Evolutionary conservation across 1,140 invertebrate species (phyloP), one percentile per base, ranked within the genome.

Genomic region (Brachionus koreanus): DNA sequence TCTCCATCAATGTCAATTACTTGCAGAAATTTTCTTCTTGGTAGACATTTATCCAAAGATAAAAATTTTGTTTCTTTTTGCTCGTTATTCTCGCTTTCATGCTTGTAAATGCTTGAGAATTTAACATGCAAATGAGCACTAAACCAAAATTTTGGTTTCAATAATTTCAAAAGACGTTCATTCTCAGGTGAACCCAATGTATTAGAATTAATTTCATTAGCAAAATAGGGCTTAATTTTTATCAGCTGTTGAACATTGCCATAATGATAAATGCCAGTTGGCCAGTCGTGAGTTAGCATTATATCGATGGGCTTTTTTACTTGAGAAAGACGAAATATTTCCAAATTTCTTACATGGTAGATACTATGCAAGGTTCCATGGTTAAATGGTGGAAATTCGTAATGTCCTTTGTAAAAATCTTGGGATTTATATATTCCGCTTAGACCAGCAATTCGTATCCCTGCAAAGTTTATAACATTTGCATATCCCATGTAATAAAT

Each of bases 401-500:
- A 93, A 86, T 94, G 93, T 0, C 96, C 87, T 85, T 84, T 87
- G 42, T 85, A 88, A 86, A 92, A 97, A 89, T 98, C 93, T 83
- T 86, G 84, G 16, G 91, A 91, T 89, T 99, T 98, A 86, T 93
- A 98, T 83, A 99, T 99, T 5, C 97, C 96, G 29, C 95, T 97
- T 23, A 97, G 87, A 79, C 96, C 97, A 84, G 91, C 96, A 86
- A 99, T 98, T 85, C 95, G 91, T 25, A 98, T 84, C 52, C 94
- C 94, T 84, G 91, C 94, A 85, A 96, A 91, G 82, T 92, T 92
- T 0, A 99, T 88, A 16, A 98, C 93, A 82, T 93, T 91, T 25
- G 95, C 94, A 90, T 97, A 95, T 0, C 96, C 96, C 86, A 99
- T 86, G 86, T 98, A 99, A 89, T 95, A 99, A 84, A 99, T 98